A percentile compares a stretch with the other conserved stretches of the same genome.
Conservation (phyloP, 2,113 vertebrate genomes). For the Epinephelus moara region DNA sequence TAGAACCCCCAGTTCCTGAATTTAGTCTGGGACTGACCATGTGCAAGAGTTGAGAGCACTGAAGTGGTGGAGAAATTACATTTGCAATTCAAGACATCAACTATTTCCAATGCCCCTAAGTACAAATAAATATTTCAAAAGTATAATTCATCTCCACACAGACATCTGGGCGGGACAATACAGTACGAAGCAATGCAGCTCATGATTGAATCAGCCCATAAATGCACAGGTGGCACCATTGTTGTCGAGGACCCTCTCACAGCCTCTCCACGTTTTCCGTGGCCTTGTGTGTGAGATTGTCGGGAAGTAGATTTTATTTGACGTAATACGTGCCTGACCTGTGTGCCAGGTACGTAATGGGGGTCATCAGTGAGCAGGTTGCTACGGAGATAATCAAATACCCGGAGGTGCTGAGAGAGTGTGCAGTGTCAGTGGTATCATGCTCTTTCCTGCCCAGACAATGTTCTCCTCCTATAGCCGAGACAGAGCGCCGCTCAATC, state of each 20-base stretch:
- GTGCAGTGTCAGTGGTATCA: conserved; percentile 61
- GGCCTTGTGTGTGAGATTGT: conserved; percentile 59
- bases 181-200: not conserved
- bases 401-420: conserved; percentile 50
- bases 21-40: not conserved
- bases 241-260: conserved; percentile 34
- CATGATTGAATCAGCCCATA: conserved; percentile 16
- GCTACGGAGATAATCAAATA: conserved; percentile 78
- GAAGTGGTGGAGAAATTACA: conserved; percentile 15
- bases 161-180: conserved; percentile 6
- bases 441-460: conserved; percentile 62
- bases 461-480: conserved; percentile 50
- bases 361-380: conserved; percentile 73
- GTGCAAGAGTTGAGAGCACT: not conserved
- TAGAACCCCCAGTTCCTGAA: not conserved
- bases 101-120: not conserved
- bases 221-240: conserved; percentile 36
- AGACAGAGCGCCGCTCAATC: conserved; percentile 6
- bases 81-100: conserved; percentile 40
- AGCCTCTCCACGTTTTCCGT: conserved; percentile 15
- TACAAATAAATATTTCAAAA: conserved; percentile 43
- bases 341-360: conserved; percentile 68
- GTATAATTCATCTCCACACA: not conserved
- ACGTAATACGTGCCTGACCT: conserved; percentile 70
- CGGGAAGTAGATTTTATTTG: conserved; percentile 74